A percentile compares a stretch with the other conserved stretches of the same genome.
Evolutionary conservation across 2,113 vertebrate species (phyloP).

Genomic region (Melanostigma gelatinosum): DNA sequence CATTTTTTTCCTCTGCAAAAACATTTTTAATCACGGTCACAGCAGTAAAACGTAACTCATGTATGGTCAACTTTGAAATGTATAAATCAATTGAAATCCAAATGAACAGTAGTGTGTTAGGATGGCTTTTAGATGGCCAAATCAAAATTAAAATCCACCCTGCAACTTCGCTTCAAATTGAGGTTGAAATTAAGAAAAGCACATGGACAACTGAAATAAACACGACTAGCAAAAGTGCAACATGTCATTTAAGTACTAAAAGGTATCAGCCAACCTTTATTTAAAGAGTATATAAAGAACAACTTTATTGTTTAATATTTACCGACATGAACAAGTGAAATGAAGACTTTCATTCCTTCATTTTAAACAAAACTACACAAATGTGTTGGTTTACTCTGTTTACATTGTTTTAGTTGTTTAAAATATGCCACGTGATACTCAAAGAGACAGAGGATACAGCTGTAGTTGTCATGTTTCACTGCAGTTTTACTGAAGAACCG

Average conservation of each 20-base stretch:
- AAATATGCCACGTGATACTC: background rate
- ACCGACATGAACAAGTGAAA: background rate
- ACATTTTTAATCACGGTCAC: conserved; percentile 6
- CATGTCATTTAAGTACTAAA: background rate
- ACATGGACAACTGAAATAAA: background rate
- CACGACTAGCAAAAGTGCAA: background rate
- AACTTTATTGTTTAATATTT: background rate
- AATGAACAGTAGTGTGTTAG: background rate
- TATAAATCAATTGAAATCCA: background rate
- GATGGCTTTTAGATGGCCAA: background rate
- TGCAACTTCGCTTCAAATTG: background rate
- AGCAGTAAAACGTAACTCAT: background rate
- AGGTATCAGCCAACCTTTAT: background rate
- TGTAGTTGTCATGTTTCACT: background rate
- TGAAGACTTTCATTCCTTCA: background rate
- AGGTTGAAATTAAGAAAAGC: background rate
- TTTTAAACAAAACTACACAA: background rate
- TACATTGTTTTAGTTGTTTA: background rate
- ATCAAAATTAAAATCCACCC: background rate
- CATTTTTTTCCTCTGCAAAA: background rate
- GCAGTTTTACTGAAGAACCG: background rate
- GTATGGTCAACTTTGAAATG: background rate
- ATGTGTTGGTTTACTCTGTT: background rate
- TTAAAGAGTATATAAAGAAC: background rate
- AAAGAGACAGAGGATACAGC: background rate